These are phyloP conservation scores for Tonatia bakeri DNA, from an alignment of 2,113 vertebrate species.

Conservation along the genomic window DNA sequence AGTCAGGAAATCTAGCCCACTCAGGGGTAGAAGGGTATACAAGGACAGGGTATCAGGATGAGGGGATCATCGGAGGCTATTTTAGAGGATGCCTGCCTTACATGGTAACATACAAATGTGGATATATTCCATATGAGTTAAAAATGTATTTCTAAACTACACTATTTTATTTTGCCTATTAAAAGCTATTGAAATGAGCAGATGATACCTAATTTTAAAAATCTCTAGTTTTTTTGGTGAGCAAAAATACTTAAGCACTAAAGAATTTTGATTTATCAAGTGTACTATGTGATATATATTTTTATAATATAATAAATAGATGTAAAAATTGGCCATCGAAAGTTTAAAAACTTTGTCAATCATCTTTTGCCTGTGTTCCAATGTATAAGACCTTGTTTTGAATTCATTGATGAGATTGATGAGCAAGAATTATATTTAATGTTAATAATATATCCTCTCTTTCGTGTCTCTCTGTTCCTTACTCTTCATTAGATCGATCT, in stretches of 20 bases:
- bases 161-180: neutral
- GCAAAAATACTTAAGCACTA: neutral
- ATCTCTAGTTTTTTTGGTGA: neutral
- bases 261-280: neutral
- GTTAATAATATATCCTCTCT: neutral
- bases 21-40: neutral
- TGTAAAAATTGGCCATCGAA: neutral
- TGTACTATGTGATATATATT: neutral
- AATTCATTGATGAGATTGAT: neutral
- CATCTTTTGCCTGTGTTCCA: neutral
- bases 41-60: neutral
- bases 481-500: slow-evolving; percentile 88
- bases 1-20: neutral
- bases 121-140: neutral
- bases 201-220: neutral
- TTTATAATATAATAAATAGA: neutral
- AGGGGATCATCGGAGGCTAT: neutral
- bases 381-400: slow-evolving; percentile 4
- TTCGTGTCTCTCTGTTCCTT: neutral
- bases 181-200: slow-evolving; percentile 23
- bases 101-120: neutral
- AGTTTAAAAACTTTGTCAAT: neutral
- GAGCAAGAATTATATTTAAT: neutral
- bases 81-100: neutral
- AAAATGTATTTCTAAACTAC: neutral